These are phyloP conservation scores for Brachionus calyciflorus DNA, from an alignment of 1,140 invertebrate genomes.

Conservation along the genomic window DNA sequence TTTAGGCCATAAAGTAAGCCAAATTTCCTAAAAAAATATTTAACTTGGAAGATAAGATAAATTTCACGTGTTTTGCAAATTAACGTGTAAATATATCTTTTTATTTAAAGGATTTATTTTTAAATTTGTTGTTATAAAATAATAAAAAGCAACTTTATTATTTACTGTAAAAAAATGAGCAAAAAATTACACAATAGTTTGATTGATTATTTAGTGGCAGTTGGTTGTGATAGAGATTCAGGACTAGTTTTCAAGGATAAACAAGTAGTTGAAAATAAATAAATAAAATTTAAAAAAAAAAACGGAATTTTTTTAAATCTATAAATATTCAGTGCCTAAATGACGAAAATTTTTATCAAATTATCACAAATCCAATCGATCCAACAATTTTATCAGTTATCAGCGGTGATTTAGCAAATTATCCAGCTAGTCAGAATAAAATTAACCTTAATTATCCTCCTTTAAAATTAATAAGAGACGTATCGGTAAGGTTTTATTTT, in stretches of 20 bases:
- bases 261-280: not conserved
- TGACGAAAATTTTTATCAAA: slow-evolving; percentile 25
- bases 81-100: too few relatives aligned
- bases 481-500: not conserved
- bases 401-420: slow-evolving; percentile 16
- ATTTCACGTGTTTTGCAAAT: too few relatives aligned
- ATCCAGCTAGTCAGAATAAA: slow-evolving; percentile 1
- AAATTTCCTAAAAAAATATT: too few relatives aligned
- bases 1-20: too few relatives aligned
- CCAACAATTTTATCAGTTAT: slow-evolving; percentile 33
- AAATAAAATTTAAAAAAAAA: not conserved
- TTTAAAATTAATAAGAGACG: not conserved
- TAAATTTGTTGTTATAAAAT: not conserved
- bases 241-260: slow-evolving; percentile 3
- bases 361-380: not conserved
- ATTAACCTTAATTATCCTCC: slow-evolving; percentile 18
- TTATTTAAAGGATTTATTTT: not conserved
- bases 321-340: not conserved
- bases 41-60: too few relatives aligned
- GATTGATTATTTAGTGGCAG: slow-evolving; percentile 40
- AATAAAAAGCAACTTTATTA: not conserved
- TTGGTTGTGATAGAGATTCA: slow-evolving; percentile 33
- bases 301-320: too few relatives aligned
- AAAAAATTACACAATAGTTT: slow-evolving; percentile 41
- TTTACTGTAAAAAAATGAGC: not conserved